Evolutionary conservation across 2,113 vertebrate species (phyloP), one percentile per base, ranked within the genome.

Genomic region (Callaeas wilsoni): DNA sequence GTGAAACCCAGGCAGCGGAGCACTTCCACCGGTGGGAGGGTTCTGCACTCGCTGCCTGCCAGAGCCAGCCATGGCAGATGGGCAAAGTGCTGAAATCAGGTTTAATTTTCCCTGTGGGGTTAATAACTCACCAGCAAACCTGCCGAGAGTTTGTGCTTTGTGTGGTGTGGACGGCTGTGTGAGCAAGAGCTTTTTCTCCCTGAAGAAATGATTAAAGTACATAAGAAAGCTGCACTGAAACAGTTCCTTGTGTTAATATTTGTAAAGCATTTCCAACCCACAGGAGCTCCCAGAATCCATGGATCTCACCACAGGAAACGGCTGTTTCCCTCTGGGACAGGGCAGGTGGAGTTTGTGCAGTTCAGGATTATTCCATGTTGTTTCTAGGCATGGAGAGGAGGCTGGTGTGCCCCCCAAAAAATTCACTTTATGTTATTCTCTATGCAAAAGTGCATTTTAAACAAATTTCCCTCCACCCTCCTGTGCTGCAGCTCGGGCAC

Each of bases 341-440:
- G 20, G 41, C 41, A 77, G 26, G 65, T 37, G 1, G 53, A 49
- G 56, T 50, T 67, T 32, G 8, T 71, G 57, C 41, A 46, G 33
- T 2, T 56, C 25, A 23, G 37, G 13, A 30, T 33, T 23, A 25
- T 39, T 49, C 19, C 29, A 7, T 2, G 16, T 8, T 41, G 63
- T 85, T 77, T 65, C 56, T 55, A 39, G 83, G 30, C 16, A 13
- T 4, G 15, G 19, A 39, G 46, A 44, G 20, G 25, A 77, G 27
- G 12, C 8, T 17, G 26, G 4, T 1, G 4, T 21, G 23, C 10
- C 44, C 37, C 9, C 4, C 0, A 0, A 27, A 49, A 55, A 41
- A 27, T 12, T 42, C 13, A 14, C 12, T 69, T 42, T 2, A 4
- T 60, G 18, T 29, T 57, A 26, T 27, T 62, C 37, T 39, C 17